phyloP scores from a whole-genome alignment of 2,797 vertebrate genomes.

The Chromobotia macracanthus region DNA sequence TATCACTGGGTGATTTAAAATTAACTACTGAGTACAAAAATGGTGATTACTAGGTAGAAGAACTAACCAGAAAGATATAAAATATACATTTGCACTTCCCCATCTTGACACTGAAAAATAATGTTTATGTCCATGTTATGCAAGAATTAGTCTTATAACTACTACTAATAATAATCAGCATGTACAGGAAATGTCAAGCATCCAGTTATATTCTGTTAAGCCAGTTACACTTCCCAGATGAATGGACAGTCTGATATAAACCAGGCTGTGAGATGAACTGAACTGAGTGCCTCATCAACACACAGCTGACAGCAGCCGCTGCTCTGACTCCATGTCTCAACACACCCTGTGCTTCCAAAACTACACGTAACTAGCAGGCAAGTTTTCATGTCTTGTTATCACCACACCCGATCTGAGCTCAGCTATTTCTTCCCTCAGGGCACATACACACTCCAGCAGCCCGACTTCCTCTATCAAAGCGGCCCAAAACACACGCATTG shows the following conservation, averaged over 20 bases:
- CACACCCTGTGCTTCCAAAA: too few relatives aligned
- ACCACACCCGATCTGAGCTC: constrained; percentile 33
- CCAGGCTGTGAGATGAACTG: constrained; percentile 36
- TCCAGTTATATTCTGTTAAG: background rate
- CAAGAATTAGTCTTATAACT: background rate
- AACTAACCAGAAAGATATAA: background rate
- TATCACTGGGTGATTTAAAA: background rate
- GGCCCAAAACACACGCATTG: background rate
- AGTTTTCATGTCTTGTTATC: constrained; percentile 1
- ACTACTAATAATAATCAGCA: background rate
- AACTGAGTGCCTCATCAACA: constrained; percentile 49
- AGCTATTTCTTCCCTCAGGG: constrained; percentile 27
- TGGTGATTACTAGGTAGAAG: too few relatives aligned
- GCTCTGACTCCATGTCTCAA: too few relatives aligned
- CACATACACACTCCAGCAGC: constrained; percentile 23
- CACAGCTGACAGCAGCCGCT: background rate
- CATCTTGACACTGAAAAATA: background rate
- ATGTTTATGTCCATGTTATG: too few relatives aligned
- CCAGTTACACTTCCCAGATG: background rate
- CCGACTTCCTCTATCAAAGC: constrained; percentile 26
- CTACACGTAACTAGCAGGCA: constrained; percentile 24
- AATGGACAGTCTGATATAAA: background rate
- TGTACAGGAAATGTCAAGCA: background rate
- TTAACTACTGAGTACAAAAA: background rate
- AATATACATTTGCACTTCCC: background rate